These are phyloP conservation scores for Odontomachus brunneus DNA, from an alignment of 1,140 invertebrate genomes.

Conservation along the genomic window DNA sequence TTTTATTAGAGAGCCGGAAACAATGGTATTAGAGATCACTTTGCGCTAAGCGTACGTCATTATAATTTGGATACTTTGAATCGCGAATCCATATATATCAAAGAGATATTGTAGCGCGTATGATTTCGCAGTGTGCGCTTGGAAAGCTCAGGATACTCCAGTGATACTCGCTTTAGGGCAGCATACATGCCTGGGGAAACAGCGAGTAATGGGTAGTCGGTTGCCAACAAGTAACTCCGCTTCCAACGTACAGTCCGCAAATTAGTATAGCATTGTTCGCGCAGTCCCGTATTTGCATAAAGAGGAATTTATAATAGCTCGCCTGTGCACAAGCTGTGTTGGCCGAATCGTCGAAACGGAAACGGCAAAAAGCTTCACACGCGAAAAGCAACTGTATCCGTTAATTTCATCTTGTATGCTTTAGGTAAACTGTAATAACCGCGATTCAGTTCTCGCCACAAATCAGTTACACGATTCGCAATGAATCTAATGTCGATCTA, in stretches of 20 bases:
- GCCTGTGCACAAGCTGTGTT: background rate
- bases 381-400: no score
- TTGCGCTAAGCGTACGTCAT: no score
- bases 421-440: no score
- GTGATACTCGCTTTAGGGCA: constrained; percentile 37
- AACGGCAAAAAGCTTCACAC: background rate
- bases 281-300: constrained; percentile 49
- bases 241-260: constrained; percentile 46
- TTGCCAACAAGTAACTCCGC: constrained; percentile 56
- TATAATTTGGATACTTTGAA: background rate
- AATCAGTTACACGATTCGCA: no score
- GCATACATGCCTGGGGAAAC: constrained; percentile 39
- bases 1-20: background rate
- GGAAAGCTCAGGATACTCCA: constrained; percentile 24
- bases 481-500: no score
- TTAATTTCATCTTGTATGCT: no score
- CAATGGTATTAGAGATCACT: background rate
- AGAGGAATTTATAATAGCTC: constrained; percentile 59
- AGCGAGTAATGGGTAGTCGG: constrained; percentile 38
- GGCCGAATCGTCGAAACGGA: constrained; percentile 28
- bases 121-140: constrained; percentile 7
- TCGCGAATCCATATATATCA: constrained; percentile 9
- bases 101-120: constrained; percentile 8
- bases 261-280: constrained; percentile 59
- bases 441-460: no score